These are phyloP conservation scores for Melanostoma scalare DNA, from an alignment of 2,888 invertebrate species.

Conservation along the genomic window DNA sequence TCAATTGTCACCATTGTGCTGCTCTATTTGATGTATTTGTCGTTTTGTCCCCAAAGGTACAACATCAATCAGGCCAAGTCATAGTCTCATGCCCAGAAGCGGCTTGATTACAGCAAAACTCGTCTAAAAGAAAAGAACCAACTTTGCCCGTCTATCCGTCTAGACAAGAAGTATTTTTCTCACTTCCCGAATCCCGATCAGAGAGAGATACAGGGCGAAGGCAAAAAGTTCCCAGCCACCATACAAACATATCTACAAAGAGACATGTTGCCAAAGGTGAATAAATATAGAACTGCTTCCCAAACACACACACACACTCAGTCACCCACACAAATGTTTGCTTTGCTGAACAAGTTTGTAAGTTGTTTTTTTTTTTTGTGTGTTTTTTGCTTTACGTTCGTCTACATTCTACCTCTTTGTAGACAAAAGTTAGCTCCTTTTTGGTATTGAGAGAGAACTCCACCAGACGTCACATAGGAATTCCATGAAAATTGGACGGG, in stretches of 20 bases:
- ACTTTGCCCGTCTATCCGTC: constrained; percentile 62
- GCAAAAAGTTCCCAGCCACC: constrained; percentile 41
- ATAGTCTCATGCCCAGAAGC: constrained; percentile 38
- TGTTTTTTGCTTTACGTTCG: constrained; percentile 3
- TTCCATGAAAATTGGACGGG: constrained; percentile 37
- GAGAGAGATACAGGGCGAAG: not conserved
- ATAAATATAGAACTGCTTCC: not conserved
- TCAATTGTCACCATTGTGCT: constrained; percentile 64
- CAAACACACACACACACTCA: not conserved
- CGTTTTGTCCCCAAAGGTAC: constrained; percentile 53
- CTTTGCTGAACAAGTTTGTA: constrained; percentile 52
- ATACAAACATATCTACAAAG: not conserved
- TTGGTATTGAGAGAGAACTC: constrained; percentile 9
- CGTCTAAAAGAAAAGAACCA: constrained; percentile 46
- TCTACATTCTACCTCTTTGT: constrained; percentile 6
- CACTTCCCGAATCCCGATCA: constrained; percentile 50
- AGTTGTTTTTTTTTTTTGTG: constrained; percentile 28
- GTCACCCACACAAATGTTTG: constrained; percentile 44
- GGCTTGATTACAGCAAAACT: constrained; percentile 58
- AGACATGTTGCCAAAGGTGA: constrained; percentile 37
- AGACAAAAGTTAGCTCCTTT: constrained; percentile 41
- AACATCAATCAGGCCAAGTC: constrained; percentile 57
- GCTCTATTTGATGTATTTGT: constrained; percentile 60
- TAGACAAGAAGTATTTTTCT: constrained; percentile 66
- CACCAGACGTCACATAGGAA: constrained; percentile 52